Evolutionary conservation across 2,888 invertebrate species (phyloP).

Genomic region (Oscheius onirici): DNA sequence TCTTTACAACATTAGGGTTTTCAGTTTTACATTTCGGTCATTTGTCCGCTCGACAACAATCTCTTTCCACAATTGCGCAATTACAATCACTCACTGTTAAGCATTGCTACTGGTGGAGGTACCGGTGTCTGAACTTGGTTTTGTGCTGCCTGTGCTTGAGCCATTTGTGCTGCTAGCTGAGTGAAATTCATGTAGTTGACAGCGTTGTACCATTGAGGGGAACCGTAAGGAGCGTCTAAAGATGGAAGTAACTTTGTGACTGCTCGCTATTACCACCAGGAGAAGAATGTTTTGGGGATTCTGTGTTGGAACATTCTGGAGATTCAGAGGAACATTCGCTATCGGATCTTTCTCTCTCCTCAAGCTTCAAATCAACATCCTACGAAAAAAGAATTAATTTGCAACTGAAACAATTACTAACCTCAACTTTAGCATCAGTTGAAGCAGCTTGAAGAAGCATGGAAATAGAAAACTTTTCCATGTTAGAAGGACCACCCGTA

Average conservation of each 20-base stretch:
- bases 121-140: neutral
- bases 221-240: constrained; percentile 23
- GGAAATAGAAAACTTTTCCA: constrained; percentile 29
- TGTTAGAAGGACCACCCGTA: neutral
- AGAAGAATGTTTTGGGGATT: constrained; percentile 26
- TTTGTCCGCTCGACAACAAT: too few relatives aligned
- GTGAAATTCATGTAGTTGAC: constrained; percentile 39
- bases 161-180: constrained; percentile 47
- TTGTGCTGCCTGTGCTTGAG: constrained; percentile 35
- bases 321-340: constrained; percentile 24
- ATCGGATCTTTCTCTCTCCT: neutral
- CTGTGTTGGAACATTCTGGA: constrained; percentile 22
- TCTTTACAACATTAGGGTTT: too few relatives aligned
- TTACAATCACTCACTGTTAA: constrained; percentile 32
- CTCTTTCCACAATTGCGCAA: too few relatives aligned
- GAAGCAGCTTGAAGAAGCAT: constrained; percentile 23
- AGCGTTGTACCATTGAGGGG: constrained; percentile 35
- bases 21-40: too few relatives aligned
- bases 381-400: neutral
- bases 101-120: constrained; percentile 31
- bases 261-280: neutral
- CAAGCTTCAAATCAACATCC: neutral
- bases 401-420: neutral
- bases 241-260: neutral
- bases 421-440: constrained; percentile 10